A percentile compares a stretch with the other conserved stretches of the same genome.
Conservation (phyloP, 1,140 invertebrate species). For the Brachionus rubens region DNA sequence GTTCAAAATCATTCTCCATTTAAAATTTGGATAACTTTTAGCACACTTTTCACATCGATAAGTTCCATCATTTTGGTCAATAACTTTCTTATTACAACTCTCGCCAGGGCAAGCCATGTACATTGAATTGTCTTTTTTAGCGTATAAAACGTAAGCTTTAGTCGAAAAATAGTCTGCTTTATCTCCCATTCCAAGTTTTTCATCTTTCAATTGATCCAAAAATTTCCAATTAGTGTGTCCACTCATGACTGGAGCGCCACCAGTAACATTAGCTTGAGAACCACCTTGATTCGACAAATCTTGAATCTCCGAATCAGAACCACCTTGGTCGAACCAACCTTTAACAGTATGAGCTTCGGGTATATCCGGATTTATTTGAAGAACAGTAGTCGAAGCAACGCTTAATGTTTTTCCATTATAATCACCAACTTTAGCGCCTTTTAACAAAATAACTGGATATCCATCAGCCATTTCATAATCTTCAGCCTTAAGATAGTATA, state of each 20-base stretch:
- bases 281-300: slow-evolving; percentile 47
- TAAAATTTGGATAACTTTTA: slow-evolving; percentile 76
- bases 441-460: slow-evolving; percentile 77
- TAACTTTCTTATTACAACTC: slow-evolving; percentile 85
- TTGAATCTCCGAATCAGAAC: slow-evolving; percentile 56
- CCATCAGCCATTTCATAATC: slow-evolving; percentile 70
- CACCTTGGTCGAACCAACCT: slow-evolving; percentile 83
- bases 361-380: slow-evolving; percentile 82
- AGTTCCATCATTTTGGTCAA: slow-evolving; percentile 79
- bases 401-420: slow-evolving; percentile 62
- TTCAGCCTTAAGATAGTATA: slow-evolving; percentile 67
- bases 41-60: slow-evolving; percentile 93
- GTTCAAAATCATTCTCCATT: slow-evolving; percentile 75
- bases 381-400: slow-evolving; percentile 31
- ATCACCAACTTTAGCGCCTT: slow-evolving; percentile 72
- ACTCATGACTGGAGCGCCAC: slow-evolving; percentile 46
- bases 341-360: slow-evolving; percentile 77
- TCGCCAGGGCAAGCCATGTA: slow-evolving; percentile 76
- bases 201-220: slow-evolving; percentile 70
- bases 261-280: slow-evolving; percentile 45
- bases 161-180: slow-evolving; percentile 74
- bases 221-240: slow-evolving; percentile 64
- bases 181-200: slow-evolving; percentile 63
- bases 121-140: slow-evolving; percentile 74
- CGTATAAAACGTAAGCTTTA: slow-evolving; percentile 69